A percentile compares a stretch with the other conserved stretches of the same genome.
Evolutionary conservation across 1,140 invertebrate genomes (phyloP).

Genomic region (Caligus rogercresseyi): DNA sequence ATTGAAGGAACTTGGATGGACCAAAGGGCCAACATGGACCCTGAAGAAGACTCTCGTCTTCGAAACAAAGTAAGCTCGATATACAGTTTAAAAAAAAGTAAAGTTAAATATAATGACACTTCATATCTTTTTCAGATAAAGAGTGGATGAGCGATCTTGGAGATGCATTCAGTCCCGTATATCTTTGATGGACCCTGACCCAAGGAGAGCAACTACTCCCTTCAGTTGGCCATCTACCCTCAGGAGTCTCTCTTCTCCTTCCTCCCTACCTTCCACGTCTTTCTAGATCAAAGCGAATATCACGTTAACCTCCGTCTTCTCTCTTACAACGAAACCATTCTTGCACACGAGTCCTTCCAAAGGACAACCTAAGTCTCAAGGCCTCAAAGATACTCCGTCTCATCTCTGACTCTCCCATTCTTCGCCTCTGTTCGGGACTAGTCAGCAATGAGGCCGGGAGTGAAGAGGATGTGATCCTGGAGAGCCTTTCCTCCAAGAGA

Average conservation of each 20-base stretch:
- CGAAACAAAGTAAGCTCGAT: no score
- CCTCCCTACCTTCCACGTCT: background rate
- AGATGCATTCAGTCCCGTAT: no score
- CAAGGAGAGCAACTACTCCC: background rate
- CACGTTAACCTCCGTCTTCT: background rate
- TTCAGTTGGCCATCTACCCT: background rate
- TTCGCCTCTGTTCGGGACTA: background rate
- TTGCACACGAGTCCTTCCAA: background rate
- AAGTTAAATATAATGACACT: no score
- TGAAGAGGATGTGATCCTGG: background rate
- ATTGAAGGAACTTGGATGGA: no score
- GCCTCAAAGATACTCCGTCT: background rate
- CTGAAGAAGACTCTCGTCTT: no score
- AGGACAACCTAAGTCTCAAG: background rate
- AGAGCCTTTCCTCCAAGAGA: background rate
- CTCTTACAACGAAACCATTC: background rate
- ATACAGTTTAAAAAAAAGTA: no score
- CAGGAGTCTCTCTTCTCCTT: background rate
- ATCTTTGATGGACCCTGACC: no score
- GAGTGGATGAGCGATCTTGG: no score
- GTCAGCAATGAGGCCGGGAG: background rate
- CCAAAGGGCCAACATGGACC: no score
- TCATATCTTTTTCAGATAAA: no score
- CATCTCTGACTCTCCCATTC: background rate
- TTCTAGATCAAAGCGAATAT: background rate